phyloP scores from a whole-genome alignment of 1,140 invertebrate species.

The Mactra quadrangularis region DNA sequence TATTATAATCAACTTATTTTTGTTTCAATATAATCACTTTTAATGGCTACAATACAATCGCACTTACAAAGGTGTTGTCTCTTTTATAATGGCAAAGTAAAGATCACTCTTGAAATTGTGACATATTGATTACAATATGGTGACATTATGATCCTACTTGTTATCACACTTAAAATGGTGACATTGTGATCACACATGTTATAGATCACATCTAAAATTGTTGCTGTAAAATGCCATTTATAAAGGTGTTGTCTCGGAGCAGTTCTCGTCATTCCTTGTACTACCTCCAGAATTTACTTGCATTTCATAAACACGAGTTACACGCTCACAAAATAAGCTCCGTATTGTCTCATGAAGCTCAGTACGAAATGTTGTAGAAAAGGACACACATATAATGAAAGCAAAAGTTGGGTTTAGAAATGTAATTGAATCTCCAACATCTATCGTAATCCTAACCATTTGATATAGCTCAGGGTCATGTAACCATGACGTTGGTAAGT shows the following conservation, averaged over 20 bases:
- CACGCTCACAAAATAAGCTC: slow-evolving; percentile 28
- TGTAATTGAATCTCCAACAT: slow-evolving; percentile 31
- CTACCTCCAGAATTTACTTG: slow-evolving; percentile 46
- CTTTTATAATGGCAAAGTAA: too few relatives aligned
- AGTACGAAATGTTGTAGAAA: slow-evolving; percentile 66
- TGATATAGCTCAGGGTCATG: slow-evolving; percentile 55
- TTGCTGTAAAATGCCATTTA: too few relatives aligned
- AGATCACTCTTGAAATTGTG: too few relatives aligned
- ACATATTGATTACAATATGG: too few relatives aligned
- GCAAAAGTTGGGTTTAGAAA: slow-evolving; percentile 50
- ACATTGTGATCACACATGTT: too few relatives aligned
- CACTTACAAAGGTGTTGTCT: too few relatives aligned
- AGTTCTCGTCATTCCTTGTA: slow-evolving; percentile 48
- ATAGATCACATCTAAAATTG: too few relatives aligned
- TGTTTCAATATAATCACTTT: too few relatives aligned
- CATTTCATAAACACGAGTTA: slow-evolving; percentile 51
- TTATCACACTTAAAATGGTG: too few relatives aligned
- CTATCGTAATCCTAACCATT: slow-evolving; percentile 6
- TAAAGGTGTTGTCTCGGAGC: slow-evolving; percentile 60
- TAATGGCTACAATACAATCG: too few relatives aligned
- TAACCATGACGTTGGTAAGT: slow-evolving; percentile 70
- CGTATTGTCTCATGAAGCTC: slow-evolving; percentile 41
- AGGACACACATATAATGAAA: slow-evolving; percentile 61
- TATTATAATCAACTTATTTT: too few relatives aligned
- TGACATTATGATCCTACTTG: too few relatives aligned